Base-by-base conservation (phyloP, 2,888 invertebrate genomes). In the Chrysodeixis includens region DNA sequence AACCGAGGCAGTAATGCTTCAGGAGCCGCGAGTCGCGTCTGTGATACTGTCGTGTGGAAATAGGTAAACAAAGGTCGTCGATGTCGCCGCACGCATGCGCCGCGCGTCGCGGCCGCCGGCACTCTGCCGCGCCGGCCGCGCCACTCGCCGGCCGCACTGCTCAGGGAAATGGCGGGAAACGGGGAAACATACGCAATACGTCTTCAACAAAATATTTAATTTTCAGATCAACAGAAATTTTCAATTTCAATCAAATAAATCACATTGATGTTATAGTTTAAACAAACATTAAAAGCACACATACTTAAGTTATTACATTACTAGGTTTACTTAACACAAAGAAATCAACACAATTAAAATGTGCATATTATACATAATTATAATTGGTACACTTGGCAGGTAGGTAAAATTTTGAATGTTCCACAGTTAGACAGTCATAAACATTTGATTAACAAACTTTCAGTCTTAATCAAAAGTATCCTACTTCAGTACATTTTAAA, bases 21-120 rank as follows among this genome's bases (percentile, higher is more conserved):
- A 55, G 44, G 55, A 51, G 40, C 62, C 22, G 52, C 51, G 63
- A 61, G 69, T 66, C 68, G 66, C 72, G 65, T 56, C 56, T 46
- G 49, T 60, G 69, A 30, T 32, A 49, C 64, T 55, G 75, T 69
- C 69, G 79, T 49, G 20, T 55, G 61, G 66, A 60, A 60, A 56
- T 59, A 66, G 12, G 82, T 82, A 84, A 85, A 83, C 83, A 83
- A 84, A 77, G 70, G 56, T 22, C 66, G 14, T 32, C 22, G 14
- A 40, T 30, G 26, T 20, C 49, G 35, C 12, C 30, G 44, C 71
- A 77, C 88, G 86, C 90, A 86, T 86, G 89, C 89, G 89, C 83
- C 69, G 71, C 74, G 71, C 56, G 53, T 30, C 66, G 78, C 83
- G 78, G 69, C 71, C 67, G 69, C 32, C 80, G 71, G 66, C 73